These are phyloP conservation scores for Sebastolobus alascanus DNA, from an alignment of 2,797 vertebrate species.

Conservation along the genomic window DNA sequence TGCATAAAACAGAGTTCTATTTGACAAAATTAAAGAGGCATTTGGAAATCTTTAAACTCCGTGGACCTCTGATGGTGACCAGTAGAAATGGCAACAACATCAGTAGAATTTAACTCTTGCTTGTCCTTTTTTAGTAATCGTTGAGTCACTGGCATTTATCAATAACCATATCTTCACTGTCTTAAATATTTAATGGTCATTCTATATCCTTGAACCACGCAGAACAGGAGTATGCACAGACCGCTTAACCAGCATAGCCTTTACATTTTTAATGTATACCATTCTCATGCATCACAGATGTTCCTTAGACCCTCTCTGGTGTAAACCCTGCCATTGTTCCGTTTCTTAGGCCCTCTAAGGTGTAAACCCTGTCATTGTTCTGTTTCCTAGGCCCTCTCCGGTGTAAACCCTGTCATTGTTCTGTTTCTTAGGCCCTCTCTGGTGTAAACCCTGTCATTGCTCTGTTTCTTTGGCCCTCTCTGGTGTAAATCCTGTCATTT, in stretches of 20 bases:
- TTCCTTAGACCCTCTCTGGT: too few species aligned
- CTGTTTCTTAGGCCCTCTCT: too few species aligned
- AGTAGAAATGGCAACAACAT: background rate
- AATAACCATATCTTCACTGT: background rate
- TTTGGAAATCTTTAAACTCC: background rate
- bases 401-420: too few species aligned
- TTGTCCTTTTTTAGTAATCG: background rate
- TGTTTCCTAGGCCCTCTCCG: too few species aligned
- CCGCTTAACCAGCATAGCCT: too few species aligned
- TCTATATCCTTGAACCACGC: too few species aligned
- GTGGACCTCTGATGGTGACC: conserved; percentile 7
- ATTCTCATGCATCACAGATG: too few species aligned
- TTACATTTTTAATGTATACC: too few species aligned
- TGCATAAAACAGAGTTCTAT: background rate
- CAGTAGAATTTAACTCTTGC: background rate
- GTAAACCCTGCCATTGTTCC: too few species aligned
- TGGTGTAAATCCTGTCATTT: background rate
- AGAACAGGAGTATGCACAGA: too few species aligned
- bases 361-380: too few species aligned
- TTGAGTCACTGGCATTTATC: background rate
- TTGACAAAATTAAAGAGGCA: background rate
- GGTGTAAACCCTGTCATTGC: background rate
- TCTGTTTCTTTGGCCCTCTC: background rate
- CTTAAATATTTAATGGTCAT: background rate
- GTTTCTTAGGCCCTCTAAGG: fast-evolving